Evolutionary conservation across 2,797 vertebrate genomes (phyloP).

Genomic region (Phrynocephalus guinanensis): DNA sequence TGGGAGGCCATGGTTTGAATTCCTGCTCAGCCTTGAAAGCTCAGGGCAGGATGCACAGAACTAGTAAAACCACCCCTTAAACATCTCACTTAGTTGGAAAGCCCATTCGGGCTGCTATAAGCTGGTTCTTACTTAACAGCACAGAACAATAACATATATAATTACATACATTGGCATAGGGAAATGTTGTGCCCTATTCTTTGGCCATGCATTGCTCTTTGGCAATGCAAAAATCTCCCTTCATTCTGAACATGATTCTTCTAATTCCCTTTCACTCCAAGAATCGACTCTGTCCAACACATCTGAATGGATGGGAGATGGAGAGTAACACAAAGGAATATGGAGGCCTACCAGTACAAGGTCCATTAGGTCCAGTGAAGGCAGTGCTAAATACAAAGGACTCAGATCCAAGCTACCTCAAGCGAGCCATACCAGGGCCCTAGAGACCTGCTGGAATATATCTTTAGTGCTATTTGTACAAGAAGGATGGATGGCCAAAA

Average conservation of each 20-base stretch:
- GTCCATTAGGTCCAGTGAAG: background rate
- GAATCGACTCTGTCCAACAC: background rate
- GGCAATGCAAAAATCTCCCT: background rate
- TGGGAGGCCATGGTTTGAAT: no score
- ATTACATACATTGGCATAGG: no score
- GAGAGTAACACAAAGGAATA: background rate
- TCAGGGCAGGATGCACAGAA: no score
- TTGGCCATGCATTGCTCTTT: background rate
- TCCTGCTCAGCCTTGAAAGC: no score
- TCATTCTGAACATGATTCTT: background rate
- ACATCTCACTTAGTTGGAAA: no score
- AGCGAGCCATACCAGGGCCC: background rate
- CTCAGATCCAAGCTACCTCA: background rate
- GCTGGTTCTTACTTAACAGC: no score
- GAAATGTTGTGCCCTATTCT: no score
- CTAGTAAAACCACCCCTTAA: no score
- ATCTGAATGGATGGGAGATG: background rate
- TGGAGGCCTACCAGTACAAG: background rate
- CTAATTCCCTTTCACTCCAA: background rate
- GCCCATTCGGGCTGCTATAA: no score
- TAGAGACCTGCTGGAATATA: background rate
- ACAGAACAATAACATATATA: no score
- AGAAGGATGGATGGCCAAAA: background rate
- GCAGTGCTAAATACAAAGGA: constrained; percentile 6
- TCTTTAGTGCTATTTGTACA: accelerated